Evolutionary conservation across 2,797 vertebrate genomes (phyloP).

Genomic region (Cirrhinus molitorella): DNA sequence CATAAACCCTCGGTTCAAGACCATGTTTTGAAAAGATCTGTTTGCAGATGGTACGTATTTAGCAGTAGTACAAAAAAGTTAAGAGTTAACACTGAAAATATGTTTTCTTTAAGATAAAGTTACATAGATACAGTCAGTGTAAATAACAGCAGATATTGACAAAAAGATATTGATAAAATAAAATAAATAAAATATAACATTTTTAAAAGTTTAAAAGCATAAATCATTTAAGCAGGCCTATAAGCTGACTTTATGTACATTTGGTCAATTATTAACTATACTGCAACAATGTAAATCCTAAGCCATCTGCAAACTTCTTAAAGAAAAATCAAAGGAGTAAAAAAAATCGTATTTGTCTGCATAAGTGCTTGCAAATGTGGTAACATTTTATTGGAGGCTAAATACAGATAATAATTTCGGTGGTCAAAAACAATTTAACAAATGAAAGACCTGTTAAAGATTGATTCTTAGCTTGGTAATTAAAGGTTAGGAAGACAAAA

Average conservation of each 20-base stretch:
- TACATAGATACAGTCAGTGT: neutral
- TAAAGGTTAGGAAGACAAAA: slow-evolving; percentile 76
- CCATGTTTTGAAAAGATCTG: slow-evolving; percentile 28
- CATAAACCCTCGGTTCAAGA: slow-evolving; percentile 31
- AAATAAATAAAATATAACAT: no score
- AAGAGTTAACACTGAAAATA: neutral
- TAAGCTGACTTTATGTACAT: no score
- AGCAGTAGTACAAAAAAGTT: slow-evolving; percentile 6
- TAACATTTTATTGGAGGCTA: slow-evolving; percentile 73
- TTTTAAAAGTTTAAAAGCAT: no score
- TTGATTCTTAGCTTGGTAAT: slow-evolving; percentile 76
- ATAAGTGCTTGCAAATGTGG: slow-evolving; percentile 67
- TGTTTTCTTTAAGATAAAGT: neutral
- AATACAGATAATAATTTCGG: slow-evolving; percentile 76
- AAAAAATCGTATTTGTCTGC: slow-evolving; percentile 53
- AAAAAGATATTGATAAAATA: no score
- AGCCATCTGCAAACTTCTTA: slow-evolving; percentile 13
- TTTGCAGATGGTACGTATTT: slow-evolving; percentile 31
- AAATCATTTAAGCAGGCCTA: no score
- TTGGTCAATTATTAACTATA: neutral
- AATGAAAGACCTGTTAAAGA: slow-evolving; percentile 78
- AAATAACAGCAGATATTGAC: no score
- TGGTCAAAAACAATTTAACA: slow-evolving; percentile 73
- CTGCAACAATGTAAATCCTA: neutral
- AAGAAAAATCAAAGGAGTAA: slow-evolving; percentile 47